Percentiles rank a stretch among this genome's conserved stretches.
Evolutionary conservation across 2,797 vertebrate species (phyloP).

Genomic region (Scolopax bukidnonensis): DNA sequence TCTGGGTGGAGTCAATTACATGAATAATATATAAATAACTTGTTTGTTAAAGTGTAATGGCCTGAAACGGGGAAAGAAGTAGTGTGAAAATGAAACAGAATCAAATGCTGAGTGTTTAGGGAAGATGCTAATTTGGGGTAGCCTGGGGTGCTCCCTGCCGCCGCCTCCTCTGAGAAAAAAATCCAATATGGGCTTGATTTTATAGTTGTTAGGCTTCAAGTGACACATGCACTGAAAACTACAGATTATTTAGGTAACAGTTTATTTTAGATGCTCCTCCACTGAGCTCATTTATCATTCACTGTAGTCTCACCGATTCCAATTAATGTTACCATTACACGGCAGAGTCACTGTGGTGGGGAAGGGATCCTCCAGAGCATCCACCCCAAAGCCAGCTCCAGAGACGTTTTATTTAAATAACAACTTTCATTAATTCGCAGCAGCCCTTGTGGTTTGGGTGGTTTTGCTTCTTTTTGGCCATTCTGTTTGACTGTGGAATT

Average conservation of each 20-base stretch:
- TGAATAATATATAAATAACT: neutral
- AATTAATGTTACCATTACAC: neutral
- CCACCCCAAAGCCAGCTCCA: neutral
- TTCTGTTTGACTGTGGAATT: neutral
- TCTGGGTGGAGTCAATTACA: neutral
- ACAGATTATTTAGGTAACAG: neutral
- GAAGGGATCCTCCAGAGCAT: neutral
- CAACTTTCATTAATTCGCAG: neutral
- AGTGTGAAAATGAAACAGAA: neutral
- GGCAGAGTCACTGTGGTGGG: neutral
- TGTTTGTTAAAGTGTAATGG: neutral
- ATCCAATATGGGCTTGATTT: neutral
- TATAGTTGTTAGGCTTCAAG: neutral
- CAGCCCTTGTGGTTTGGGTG: neutral
- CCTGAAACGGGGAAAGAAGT: neutral
- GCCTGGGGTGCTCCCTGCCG: neutral
- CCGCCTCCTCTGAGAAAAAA: neutral
- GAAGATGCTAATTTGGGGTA: neutral
- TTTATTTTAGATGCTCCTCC: neutral
- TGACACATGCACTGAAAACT: neutral
- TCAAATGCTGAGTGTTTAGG: neutral
- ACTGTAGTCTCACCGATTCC: neutral
- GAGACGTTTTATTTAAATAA: too few relatives aligned
- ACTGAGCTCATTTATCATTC: neutral
- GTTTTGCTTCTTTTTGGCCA: fast-evolving